These are phyloP conservation scores for Labeo rohita DNA, from an alignment of 2,113 vertebrate genomes.

Conservation along the genomic window DNA sequence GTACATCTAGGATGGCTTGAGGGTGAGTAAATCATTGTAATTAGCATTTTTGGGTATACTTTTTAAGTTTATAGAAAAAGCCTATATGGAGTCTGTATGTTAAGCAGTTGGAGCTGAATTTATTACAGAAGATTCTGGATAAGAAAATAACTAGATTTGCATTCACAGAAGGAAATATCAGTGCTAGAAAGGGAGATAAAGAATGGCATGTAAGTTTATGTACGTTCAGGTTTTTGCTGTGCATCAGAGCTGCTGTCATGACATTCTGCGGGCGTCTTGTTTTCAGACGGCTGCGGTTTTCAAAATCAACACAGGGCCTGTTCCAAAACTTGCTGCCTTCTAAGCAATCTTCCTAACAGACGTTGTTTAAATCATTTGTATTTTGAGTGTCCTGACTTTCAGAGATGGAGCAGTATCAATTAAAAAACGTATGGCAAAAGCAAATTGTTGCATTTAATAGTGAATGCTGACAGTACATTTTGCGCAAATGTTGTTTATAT, in stretches of 20 bases:
- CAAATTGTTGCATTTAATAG: neutral
- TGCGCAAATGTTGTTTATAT: neutral
- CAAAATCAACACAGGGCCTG: neutral
- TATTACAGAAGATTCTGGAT: neutral
- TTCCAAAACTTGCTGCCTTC: neutral
- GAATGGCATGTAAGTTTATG: neutral
- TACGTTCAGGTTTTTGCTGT: neutral
- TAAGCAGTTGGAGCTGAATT: conserved; percentile 5
- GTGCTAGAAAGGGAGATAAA: neutral
- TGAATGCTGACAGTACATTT: neutral
- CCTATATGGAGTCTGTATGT: neutral
- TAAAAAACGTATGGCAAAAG: neutral
- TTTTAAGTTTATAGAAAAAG: neutral
- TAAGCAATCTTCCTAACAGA: neutral
- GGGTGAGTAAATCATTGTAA: no score
- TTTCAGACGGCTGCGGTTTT: neutral
- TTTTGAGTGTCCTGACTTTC: neutral
- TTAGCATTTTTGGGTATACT: no score
- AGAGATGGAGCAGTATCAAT: neutral
- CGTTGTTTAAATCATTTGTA: neutral
- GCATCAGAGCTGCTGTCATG: neutral
- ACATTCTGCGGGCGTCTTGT: neutral
- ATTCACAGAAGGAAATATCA: neutral
- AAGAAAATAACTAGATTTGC: neutral
- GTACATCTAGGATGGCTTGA: no score